phyloP scores from a whole-genome alignment of 2,113 vertebrate species.

The Dicaeum eximium region DNA sequence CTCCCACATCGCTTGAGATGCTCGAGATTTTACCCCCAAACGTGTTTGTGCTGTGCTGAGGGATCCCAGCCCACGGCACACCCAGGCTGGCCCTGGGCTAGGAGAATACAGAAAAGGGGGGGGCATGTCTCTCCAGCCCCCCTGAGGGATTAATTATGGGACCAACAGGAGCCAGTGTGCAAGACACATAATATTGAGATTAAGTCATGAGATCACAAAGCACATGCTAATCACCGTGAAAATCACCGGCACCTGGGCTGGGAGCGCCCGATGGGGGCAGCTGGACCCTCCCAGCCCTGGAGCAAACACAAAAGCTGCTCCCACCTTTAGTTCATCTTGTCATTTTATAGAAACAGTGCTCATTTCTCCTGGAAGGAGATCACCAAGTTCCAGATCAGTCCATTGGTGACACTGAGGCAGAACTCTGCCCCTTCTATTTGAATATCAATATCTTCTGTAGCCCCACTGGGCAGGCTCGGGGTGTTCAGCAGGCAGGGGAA shows the following conservation, averaged over 20 bases:
- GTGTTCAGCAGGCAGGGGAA: neutral
- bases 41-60: neutral
- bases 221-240: rapidly evolving
- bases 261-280: rapidly evolving
- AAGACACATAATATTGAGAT: neutral
- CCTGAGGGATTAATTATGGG: neutral
- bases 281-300: neutral
- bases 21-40: neutral
- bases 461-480: neutral
- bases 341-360: neutral
- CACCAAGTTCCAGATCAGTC: rapidly evolving
- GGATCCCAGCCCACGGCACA: rapidly evolving
- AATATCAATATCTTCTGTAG: neutral
- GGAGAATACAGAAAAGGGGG: neutral
- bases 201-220: neutral
- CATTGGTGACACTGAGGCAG: neutral
- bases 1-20: neutral
- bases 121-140: rapidly evolving
- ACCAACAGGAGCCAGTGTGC: neutral
- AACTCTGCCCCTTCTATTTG: neutral
- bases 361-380: neutral
- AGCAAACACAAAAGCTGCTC: neutral
- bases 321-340: neutral
- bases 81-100: rapidly evolving
- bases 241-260: neutral